These are phyloP conservation scores for Digitonthophagus gazella DNA, from an alignment of 2,888 invertebrate species.

Conservation along the genomic window DNA sequence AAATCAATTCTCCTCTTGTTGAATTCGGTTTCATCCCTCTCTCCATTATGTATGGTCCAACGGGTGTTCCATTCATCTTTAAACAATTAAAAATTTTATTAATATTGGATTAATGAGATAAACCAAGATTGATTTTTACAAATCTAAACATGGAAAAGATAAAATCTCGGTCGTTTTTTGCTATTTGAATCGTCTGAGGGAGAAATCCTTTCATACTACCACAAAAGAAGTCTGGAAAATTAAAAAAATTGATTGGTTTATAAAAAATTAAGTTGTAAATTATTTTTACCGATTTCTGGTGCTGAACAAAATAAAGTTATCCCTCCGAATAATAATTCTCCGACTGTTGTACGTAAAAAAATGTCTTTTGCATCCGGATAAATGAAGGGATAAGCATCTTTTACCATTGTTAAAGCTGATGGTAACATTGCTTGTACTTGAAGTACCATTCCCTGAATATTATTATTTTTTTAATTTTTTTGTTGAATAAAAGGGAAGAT, in stretches of 20 bases:
- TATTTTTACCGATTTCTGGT: slow-evolving; percentile 51
- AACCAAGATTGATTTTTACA: slow-evolving; percentile 50
- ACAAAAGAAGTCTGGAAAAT: slow-evolving; percentile 43
- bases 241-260: too few species aligned
- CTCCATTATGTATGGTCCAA: slow-evolving; percentile 58
- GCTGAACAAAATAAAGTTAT: slow-evolving; percentile 55
- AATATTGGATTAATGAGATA: not conserved
- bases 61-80: slow-evolving; percentile 53
- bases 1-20: slow-evolving; percentile 53
- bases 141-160: slow-evolving; percentile 59
- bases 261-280: not conserved
- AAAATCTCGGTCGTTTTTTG: slow-evolving; percentile 53
- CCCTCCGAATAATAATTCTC: slow-evolving; percentile 60
- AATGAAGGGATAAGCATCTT: slow-evolving; percentile 55
- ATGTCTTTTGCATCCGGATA: slow-evolving; percentile 55
- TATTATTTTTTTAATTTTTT: not conserved
- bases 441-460: slow-evolving; percentile 37
- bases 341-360: slow-evolving; percentile 55
- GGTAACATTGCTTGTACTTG: slow-evolving; percentile 35
- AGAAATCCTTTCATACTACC: slow-evolving; percentile 39
- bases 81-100: slow-evolving; percentile 19
- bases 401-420: slow-evolving; percentile 51
- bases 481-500: slow-evolving; percentile 7
- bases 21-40: slow-evolving; percentile 54
- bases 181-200: slow-evolving; percentile 52